These are phyloP conservation scores for Aythya baeri DNA, from an alignment of 2,113 vertebrate genomes.

Conservation along the genomic window DNA sequence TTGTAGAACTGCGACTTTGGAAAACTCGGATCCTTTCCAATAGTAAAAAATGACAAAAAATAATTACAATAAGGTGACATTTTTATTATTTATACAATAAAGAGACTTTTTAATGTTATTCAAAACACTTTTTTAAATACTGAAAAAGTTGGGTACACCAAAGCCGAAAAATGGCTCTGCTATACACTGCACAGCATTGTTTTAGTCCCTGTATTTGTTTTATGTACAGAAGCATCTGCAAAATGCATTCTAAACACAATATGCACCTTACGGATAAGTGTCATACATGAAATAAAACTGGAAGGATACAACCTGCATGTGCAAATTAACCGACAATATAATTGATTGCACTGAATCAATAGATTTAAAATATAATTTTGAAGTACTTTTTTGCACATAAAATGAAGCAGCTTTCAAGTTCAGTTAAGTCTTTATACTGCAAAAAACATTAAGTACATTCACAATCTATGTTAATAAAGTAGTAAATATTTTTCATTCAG, in stretches of 20 bases:
- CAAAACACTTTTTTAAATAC: conserved; percentile 99
- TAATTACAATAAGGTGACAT: conserved; percentile 94
- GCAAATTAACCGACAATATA: conserved; percentile 85
- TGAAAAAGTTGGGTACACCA: conserved; percentile 97
- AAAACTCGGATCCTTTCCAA: background rate
- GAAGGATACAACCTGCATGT: conserved; percentile 89
- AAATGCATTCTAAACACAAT: conserved; percentile 91
- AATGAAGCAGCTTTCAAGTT: conserved; percentile 96
- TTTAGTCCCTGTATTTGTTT: conserved; percentile 87
- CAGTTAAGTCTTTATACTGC: conserved; percentile 89
- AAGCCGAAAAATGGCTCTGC: conserved; percentile 99
- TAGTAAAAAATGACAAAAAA: conserved; percentile 25
- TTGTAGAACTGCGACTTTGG: accelerated
- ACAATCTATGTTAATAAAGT: conserved; percentile 95
- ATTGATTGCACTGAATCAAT: conserved; percentile 85
- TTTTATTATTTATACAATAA: conserved; percentile 99
- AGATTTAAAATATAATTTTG: conserved; percentile 86
- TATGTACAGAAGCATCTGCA: conserved; percentile 94
- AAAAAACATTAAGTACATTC: conserved; percentile 96
- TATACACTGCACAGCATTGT: conserved; percentile 89
- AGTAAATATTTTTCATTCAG: conserved; percentile 91
- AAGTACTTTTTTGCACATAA: conserved; percentile 91
- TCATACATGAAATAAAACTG: conserved; percentile 86
- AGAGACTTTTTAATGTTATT: conserved; percentile 96
- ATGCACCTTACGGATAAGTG: conserved; percentile 81